phyloP scores from a whole-genome alignment of 2,797 vertebrate genomes.

The Pseudochirops cupreus region DNA sequence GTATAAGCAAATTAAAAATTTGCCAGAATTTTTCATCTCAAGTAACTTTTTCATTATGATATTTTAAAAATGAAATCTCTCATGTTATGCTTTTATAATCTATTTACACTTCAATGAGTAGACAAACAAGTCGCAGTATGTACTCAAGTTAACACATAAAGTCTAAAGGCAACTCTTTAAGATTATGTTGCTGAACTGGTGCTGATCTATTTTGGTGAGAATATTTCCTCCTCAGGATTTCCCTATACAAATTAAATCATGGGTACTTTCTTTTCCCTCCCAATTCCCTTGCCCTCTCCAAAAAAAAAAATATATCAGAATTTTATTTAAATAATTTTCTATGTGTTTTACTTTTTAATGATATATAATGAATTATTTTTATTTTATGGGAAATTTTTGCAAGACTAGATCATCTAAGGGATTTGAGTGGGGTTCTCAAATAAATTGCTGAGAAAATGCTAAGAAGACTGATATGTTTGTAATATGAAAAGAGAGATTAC shows the following conservation, averaged over 20 bases:
- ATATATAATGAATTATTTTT: not conserved
- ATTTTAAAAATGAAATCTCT: constrained; percentile 44
- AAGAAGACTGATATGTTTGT: not conserved
- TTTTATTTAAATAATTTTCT: not conserved
- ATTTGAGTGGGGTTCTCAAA: not conserved
- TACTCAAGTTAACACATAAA: not conserved
- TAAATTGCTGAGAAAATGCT: not conserved
- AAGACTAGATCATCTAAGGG: not conserved
- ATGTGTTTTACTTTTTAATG: not conserved
- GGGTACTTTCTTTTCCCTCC: not conserved
- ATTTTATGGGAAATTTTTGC: not conserved
- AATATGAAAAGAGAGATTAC: not conserved
- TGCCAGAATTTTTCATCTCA: not conserved
- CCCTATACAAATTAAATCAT: not conserved
- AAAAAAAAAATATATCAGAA: not conserved
- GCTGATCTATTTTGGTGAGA: not conserved
- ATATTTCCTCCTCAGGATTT: not conserved
- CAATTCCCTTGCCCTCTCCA: not conserved
- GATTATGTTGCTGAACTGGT: not conserved
- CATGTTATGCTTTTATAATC: not conserved
- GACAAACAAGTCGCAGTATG: not conserved
- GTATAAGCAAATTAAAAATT: not conserved
- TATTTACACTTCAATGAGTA: not conserved
- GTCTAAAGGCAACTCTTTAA: not conserved
- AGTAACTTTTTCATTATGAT: constrained; percentile 7